Evolutionary conservation across 2,888 invertebrate genomes (phyloP), one percentile per base, ranked within the genome.

Genomic region (Alsophila aescularia): DNA sequence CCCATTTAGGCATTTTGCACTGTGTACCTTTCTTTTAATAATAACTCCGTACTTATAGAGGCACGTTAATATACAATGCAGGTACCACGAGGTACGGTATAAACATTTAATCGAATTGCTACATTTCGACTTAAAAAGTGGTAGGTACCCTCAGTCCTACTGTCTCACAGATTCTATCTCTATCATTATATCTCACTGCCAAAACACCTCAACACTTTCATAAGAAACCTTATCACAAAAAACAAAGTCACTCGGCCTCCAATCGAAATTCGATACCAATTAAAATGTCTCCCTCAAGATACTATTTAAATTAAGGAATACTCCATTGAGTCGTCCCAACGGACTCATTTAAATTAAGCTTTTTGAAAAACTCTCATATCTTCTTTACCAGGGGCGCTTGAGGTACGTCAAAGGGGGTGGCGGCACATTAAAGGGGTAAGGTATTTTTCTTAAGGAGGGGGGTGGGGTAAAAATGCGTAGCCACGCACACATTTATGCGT

Each of bases 301-400:
- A 88, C 82, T 87, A 89, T 90, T 88, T 85, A 89, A 90, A 90
- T 90, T 88, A 89, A 86, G 82, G 85, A 86, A 89, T 87, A 89
- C 87, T 83, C 76, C 85, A 89, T 89, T 87, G 87, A 88, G 88
- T 75, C 83, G 81, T 88, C 81, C 82, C 85, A 60, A 76, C 81
- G 79, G 83, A 72, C 89, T 90, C 87, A 89, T 91, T 90, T 90
- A 90, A 91, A 91, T 91, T 90, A 91, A 90, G 91, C 90, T 89
- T 90, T 88, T 87, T 87, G 87, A 90, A 89, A 90, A 90, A 90
- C 83, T 88, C 90, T 88, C 90, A 91, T 90, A 91, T 91, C 90
- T 90, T 88, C 87, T 87, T 90, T 87, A 86, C 80, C 86, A 83
- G 86, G 77, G 87, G 87, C 86, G 80, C 79, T 79, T 78, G 61